A percentile compares a stretch with the other conserved stretches of the same genome.
phyloP scores from a whole-genome alignment of 2,797 vertebrate species.

The Botia almorhae region DNA sequence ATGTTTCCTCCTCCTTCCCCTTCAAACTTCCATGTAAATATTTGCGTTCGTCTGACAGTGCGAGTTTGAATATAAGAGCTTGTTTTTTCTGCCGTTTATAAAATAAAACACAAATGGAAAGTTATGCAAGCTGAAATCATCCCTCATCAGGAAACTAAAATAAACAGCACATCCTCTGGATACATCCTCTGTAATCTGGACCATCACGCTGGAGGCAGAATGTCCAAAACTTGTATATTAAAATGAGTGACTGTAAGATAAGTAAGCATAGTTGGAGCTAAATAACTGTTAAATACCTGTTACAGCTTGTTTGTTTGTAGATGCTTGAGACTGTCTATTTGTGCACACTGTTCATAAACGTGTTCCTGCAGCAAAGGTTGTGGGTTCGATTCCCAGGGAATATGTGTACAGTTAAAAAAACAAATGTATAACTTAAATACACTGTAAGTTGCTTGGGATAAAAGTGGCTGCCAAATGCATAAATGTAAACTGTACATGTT shows the following conservation, averaged over 20 bases:
- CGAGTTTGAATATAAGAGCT: slow-evolving; percentile 16
- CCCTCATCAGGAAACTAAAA: slow-evolving; percentile 49
- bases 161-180: slow-evolving; percentile 28
- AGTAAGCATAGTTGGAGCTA: too few relatives aligned
- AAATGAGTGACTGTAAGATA: too few relatives aligned
- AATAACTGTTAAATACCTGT: too few relatives aligned
- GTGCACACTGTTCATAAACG: too few relatives aligned
- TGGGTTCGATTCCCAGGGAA: neutral
- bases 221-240: neutral
- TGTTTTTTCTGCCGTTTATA: slow-evolving; percentile 44
- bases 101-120: slow-evolving; percentile 2
- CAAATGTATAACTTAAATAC: too few relatives aligned
- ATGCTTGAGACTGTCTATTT: too few relatives aligned
- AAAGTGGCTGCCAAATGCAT: too few relatives aligned
- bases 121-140: slow-evolving; percentile 40
- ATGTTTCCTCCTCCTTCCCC: slow-evolving; percentile 19
- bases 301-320: too few relatives aligned
- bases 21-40: slow-evolving; percentile 40
- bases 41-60: slow-evolving; percentile 38
- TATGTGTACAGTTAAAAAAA: too few relatives aligned
- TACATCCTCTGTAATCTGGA: neutral
- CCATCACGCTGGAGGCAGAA: neutral
- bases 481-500: too few relatives aligned
- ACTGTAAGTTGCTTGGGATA: too few relatives aligned
- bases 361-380: neutral